Percentiles rank a stretch among this genome's conserved stretches.
Conservation (phyloP, 2,888 invertebrate genomes). For the Phorcus lineatus region DNA sequence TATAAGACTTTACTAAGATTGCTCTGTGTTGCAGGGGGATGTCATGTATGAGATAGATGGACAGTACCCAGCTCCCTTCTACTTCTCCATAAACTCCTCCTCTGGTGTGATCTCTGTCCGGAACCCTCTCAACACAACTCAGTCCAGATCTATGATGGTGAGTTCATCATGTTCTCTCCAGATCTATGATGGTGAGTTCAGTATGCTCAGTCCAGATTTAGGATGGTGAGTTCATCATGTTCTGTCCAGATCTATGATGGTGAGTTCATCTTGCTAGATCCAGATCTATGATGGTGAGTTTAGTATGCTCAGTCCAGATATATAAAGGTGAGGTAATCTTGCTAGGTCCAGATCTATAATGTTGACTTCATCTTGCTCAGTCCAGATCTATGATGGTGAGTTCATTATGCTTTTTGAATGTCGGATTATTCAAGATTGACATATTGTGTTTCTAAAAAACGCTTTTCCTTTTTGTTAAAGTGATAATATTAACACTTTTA, state of each 20-base stretch:
- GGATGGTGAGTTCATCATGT: conserved; percentile 26
- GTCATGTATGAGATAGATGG: conserved; percentile 32
- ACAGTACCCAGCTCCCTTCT: conserved; percentile 23
- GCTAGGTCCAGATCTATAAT: neutral
- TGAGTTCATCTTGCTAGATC: too few species aligned
- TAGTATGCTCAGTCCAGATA: too few species aligned
- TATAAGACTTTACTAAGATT: too few species aligned
- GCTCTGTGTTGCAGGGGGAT: conserved; percentile 1
- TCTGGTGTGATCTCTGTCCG: conserved; percentile 7
- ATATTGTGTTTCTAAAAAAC: too few species aligned
- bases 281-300: conserved; percentile 29
- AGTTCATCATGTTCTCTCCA: neutral
- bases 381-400: too few species aligned
- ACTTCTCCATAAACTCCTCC: conserved; percentile 23
- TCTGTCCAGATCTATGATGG: too few species aligned
- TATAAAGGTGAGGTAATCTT: too few species aligned
- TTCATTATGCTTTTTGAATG: too few species aligned
- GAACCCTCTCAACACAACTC: neutral
- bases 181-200: too few species aligned
- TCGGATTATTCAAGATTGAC: too few species aligned
- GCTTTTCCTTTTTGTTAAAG: too few species aligned
- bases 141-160: conserved; percentile 25
- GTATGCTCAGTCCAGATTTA: neutral
- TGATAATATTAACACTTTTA: too few species aligned
- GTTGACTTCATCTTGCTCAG: conserved; percentile 24